A percentile compares a stretch with the other conserved stretches of the same genome.
phyloP scores from a whole-genome alignment of 2,113 vertebrate species.

The Cariama cristata region DNA sequence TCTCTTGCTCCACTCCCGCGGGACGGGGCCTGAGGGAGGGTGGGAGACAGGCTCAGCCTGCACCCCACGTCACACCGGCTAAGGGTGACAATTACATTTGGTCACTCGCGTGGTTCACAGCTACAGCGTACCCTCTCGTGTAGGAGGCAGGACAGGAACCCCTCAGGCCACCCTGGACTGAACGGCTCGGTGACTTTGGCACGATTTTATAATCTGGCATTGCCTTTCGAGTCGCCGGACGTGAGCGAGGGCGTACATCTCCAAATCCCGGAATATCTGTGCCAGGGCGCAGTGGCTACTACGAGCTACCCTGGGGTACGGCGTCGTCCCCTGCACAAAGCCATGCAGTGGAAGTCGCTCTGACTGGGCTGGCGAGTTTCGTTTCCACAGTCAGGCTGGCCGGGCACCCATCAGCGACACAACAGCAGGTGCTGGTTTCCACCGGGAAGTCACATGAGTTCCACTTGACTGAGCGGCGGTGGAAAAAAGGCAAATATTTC shows the following conservation, averaged over 20 bases:
- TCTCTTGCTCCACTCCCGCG: neutral
- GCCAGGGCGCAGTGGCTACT: neutral
- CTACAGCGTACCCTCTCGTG: accelerated
- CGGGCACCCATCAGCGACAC: neutral
- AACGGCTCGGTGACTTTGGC: neutral
- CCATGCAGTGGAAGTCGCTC: neutral
- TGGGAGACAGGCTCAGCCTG: neutral
- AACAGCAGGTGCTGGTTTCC: neutral
- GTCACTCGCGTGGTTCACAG: neutral
- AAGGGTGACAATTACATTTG: neutral
- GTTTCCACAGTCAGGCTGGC: neutral
- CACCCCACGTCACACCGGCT: neutral
- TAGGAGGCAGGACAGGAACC: neutral
- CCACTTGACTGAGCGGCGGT: neutral
- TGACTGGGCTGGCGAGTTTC: neutral
- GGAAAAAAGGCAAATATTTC: neutral
- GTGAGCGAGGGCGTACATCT: neutral
- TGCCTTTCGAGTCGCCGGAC: neutral
- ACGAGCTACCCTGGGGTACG: neutral
- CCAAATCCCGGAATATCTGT: neutral
- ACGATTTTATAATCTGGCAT: neutral
- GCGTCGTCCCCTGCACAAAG: neutral
- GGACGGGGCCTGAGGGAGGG: neutral
- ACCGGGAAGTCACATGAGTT: neutral
- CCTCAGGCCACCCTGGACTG: neutral